phyloP scores from a whole-genome alignment of 1,140 invertebrate species.

The Coenobita brevimanus region DNA sequence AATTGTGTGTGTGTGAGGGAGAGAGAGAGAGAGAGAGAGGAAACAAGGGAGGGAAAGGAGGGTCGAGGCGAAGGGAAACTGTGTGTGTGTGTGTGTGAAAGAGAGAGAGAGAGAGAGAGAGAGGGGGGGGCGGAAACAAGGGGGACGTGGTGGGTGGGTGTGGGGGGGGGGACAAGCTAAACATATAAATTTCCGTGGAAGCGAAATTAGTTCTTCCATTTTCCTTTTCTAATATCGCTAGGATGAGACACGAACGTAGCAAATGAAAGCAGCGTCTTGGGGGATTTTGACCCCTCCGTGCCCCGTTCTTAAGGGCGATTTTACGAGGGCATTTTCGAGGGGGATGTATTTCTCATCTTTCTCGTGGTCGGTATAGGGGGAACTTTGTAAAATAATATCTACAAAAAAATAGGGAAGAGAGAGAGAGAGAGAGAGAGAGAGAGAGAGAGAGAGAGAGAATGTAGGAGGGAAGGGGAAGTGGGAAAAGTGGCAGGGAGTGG shows the following conservation, averaged over 20 bases:
- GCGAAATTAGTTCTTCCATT: conserved; percentile 68
- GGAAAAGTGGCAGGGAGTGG: background rate
- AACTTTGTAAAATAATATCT: conserved; percentile 66
- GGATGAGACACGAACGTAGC: conserved; percentile 59
- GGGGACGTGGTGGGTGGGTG: too few relatives aligned
- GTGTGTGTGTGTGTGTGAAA: too few relatives aligned
- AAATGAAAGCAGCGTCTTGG: conserved; percentile 31
- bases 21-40: too few relatives aligned
- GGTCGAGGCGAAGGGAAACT: too few relatives aligned
- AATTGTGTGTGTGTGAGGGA: too few relatives aligned
- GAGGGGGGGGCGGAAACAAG: too few relatives aligned
- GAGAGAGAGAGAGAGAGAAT: background rate
- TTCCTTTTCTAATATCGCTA: conserved; percentile 66
- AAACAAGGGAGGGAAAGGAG: too few relatives aligned
- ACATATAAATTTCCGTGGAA: conserved; percentile 67
- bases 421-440: background rate
- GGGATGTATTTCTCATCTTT: conserved; percentile 64
- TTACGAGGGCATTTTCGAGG: background rate
- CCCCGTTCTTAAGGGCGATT: conserved; percentile 1
- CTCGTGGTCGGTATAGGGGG: conserved; percentile 57
- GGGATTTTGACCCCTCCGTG: conserved; percentile 42
- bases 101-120: too few relatives aligned
- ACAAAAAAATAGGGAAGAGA: conserved; percentile 31
- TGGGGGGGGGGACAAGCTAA: conserved; percentile 66
- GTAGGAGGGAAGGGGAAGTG: background rate